Evolutionary conservation across 1,140 invertebrate species (phyloP), one percentile per base, ranked within the genome.

Genomic region (Trichonephila clavipes): DNA sequence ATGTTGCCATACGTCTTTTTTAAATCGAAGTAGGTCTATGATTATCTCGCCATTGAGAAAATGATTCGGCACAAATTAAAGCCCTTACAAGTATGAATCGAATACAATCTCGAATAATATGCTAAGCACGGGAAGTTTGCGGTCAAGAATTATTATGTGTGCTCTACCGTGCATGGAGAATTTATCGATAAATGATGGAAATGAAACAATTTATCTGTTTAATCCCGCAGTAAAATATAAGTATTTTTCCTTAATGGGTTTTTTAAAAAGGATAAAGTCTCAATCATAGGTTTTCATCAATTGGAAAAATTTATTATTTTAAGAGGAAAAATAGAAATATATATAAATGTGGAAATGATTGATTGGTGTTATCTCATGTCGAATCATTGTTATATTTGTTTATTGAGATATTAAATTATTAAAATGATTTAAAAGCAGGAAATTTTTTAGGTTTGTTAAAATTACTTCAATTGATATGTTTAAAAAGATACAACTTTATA

Each of bases 41-140:
- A 90, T 90, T 90, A 90, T 81, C 62, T 88, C 34, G 64, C 40
- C n/a, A 40, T 77, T 58, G 64, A 51, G 51, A 89, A 89, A 89
- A 66, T 58, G 51, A 21, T 28, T 59, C 19, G 51, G 28, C 69
- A 89, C 51, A 89, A 89, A 89, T 89, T 69, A 89, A 72, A 87
- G 44, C 72, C 72, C 12, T 4, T 16, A n/a, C 28, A 24, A 40
- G 34, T 3, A 40, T 40, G 34, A 40, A 40, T 85, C n/a, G 81
- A 59, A 85, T 59, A 59, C 34, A 77, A 77, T 77, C 28, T 77
- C 16, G 2, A 34, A 40, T 40, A 51, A 85, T 85, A 85, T 85
- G 83, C 83, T 34, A 61, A 85, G 44, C 18, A 61, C 44, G 44
- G 51, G 58, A 59, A 24, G 83, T 61, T 85, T 85, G 83, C 83